Conservation (phyloP, 2,113 vertebrate genomes). For the Bufo bufo region DNA sequence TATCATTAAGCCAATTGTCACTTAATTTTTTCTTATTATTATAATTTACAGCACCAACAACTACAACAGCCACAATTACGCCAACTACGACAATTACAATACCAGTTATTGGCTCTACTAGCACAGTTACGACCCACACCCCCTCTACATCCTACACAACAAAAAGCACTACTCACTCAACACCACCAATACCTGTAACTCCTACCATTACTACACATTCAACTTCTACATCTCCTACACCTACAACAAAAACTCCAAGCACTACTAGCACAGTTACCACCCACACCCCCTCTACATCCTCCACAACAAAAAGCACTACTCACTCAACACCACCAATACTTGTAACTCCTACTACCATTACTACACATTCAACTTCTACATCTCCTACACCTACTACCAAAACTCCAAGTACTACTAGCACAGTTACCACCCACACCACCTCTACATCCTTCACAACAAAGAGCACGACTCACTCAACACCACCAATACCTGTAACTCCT, state of each 20-base stretch:
- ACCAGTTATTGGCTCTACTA: too few species aligned
- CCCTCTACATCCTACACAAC: too few species aligned
- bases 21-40: too few species aligned
- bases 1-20: too few species aligned
- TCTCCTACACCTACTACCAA: accelerated
- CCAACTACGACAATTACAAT: neutral
- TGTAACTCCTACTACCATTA: neutral
- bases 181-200: neutral
- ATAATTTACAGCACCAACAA: neutral
- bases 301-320: neutral
- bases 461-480: too few species aligned
- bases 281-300: neutral
- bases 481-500: too few species aligned
- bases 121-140: neutral
- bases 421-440: neutral
- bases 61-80: neutral
- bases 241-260: neutral
- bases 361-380: neutral
- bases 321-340: neutral
- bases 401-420: neutral
- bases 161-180: too few species aligned
- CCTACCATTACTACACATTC: neutral
- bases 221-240: neutral
- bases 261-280: neutral
- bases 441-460: neutral